Percentiles rank a stretch among this genome's conserved stretches.
These are phyloP conservation scores for Pangasius larnaudii DNA, from an alignment of 2,797 vertebrate genomes.

Conservation along the genomic window DNA sequence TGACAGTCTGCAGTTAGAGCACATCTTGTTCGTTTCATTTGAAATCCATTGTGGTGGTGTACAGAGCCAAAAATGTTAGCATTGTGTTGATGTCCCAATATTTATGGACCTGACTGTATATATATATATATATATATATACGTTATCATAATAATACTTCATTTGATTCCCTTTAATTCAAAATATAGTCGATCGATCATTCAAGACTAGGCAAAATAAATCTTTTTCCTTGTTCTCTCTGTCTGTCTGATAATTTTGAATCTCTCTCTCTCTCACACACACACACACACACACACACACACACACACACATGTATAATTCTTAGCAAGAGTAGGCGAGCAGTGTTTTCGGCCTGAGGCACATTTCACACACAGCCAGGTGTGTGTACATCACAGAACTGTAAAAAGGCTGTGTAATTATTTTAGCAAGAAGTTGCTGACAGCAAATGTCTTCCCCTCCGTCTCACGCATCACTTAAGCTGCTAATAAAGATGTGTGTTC, in stretches of 20 bases:
- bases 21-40: too few relatives aligned
- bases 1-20: too few relatives aligned
- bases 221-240: background rate
- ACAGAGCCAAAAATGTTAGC: too few relatives aligned
- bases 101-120: too few relatives aligned
- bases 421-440: constrained; percentile 34
- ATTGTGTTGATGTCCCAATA: too few relatives aligned
- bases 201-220: background rate
- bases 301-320: constrained; percentile 3
- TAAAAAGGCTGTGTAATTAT: constrained; percentile 27
- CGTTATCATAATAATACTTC: background rate
- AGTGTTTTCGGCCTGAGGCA: constrained; percentile 62
- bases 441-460: constrained; percentile 18
- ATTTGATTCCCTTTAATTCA: background rate
- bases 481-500: constrained; percentile 25
- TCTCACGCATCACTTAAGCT: constrained; percentile 19
- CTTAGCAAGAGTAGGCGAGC: constrained; percentile 66
- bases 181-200: background rate
- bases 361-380: constrained; percentile 76
- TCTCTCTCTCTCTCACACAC: background rate
- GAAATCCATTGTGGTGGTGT: too few relatives aligned
- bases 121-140: too few relatives aligned
- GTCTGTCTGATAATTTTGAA: background rate
- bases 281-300: background rate
- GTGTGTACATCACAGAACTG: constrained; percentile 63